Evolutionary conservation across 2,113 vertebrate species (phyloP).

Genomic region (Apodemus sylvaticus): DNA sequence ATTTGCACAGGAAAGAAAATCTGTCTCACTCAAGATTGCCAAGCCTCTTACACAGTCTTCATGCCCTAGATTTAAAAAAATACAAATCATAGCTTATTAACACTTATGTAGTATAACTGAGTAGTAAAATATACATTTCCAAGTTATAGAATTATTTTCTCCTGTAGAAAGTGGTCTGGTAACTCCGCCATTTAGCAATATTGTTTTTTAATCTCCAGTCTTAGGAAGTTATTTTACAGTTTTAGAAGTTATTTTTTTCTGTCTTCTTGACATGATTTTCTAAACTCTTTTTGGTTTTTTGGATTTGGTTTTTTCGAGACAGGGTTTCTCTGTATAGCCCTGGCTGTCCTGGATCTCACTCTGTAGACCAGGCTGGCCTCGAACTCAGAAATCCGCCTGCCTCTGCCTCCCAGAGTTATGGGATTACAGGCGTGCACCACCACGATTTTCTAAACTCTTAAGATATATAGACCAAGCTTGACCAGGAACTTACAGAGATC

Average conservation of each 20-base stretch:
- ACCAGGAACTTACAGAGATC: too few species aligned
- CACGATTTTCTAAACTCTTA: conserved; percentile 5
- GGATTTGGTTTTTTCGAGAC: too few species aligned
- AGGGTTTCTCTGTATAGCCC: too few species aligned
- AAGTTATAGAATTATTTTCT: conserved; percentile 58
- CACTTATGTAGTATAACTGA: not conserved
- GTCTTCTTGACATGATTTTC: conserved; percentile 32
- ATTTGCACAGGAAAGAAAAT: conserved; percentile 99
- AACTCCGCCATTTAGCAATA: not conserved
- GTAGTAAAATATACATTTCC: conserved; percentile 40
- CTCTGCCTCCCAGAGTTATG: too few species aligned
- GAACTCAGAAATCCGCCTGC: too few species aligned
- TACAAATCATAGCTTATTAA: conserved; percentile 32
- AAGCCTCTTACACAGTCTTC: conserved; percentile 97
- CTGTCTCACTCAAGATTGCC: conserved; percentile 92
- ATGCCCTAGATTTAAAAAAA: conserved; percentile 88
- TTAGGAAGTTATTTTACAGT: conserved; percentile 36
- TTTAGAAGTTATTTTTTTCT: too few species aligned
- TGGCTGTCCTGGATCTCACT: too few species aligned
- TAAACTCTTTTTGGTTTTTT: too few species aligned
- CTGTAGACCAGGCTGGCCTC: too few species aligned
- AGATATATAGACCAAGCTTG: not conserved
- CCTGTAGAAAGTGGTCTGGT: not conserved
- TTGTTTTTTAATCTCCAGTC: not conserved
- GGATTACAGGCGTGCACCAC: too few species aligned